phyloP scores from a whole-genome alignment of 2,113 vertebrate genomes.

The Bungarus multicinctus region DNA sequence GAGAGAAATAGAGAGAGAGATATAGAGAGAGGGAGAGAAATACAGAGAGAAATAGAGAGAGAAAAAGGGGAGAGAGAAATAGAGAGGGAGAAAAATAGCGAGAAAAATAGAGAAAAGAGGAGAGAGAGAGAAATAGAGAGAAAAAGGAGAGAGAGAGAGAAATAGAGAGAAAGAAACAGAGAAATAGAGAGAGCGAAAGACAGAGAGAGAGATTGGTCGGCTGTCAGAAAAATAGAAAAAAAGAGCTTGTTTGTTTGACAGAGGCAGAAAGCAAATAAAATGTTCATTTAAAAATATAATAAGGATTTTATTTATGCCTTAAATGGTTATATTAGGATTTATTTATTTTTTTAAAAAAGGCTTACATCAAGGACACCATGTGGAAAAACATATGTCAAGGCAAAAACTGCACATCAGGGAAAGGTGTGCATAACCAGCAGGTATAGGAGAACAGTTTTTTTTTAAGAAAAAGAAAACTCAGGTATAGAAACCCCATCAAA shows the following conservation, averaged over 20 bases:
- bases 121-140: neutral
- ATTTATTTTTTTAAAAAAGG: neutral
- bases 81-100: fast-evolving
- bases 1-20: fast-evolving
- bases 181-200: too few relatives aligned
- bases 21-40: too few relatives aligned
- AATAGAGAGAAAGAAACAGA: fast-evolving
- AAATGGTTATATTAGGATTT: neutral
- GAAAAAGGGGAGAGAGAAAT: fast-evolving
- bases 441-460: neutral
- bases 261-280: neutral
- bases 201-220: too few relatives aligned
- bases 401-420: neutral
- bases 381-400: neutral
- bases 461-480: neutral
- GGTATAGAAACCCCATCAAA: neutral
- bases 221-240: neutral
- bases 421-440: neutral
- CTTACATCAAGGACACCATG: neutral
- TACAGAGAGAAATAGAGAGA: too few relatives aligned
- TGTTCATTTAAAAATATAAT: neutral
- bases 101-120: too few relatives aligned
- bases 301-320: neutral
- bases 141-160: too few relatives aligned
- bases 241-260: neutral